Conservation (phyloP, 2,888 invertebrate genomes). For the Drosophila sordidapex region DNA sequence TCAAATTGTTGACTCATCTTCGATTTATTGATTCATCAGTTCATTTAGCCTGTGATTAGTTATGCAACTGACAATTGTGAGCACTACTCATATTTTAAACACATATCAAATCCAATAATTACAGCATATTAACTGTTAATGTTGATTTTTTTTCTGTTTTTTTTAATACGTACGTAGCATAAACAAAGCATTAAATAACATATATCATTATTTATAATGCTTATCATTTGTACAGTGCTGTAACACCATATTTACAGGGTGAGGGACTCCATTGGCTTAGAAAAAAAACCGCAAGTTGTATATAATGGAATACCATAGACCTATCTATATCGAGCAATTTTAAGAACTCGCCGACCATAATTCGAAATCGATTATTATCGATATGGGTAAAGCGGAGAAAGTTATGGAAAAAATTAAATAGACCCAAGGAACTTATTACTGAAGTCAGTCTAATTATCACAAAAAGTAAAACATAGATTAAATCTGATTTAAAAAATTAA, state of each 20-base stretch:
- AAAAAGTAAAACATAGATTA: neutral
- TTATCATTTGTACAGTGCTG: neutral
- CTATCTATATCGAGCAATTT: neutral
- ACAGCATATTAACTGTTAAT: neutral
- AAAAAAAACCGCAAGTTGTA: neutral
- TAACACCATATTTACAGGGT: neutral
- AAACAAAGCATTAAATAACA: neutral
- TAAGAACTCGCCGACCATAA: neutral
- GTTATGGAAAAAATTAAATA: neutral
- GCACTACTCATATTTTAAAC: neutral
- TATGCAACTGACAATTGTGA: slow-evolving; percentile 32
- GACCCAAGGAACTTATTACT: neutral
- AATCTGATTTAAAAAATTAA: too few relatives aligned
- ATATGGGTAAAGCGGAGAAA: neutral
- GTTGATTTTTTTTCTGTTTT: neutral
- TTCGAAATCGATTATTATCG: neutral
- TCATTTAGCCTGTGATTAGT: slow-evolving; percentile 29
- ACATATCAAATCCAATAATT: neutral
- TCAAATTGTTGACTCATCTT: slow-evolving; percentile 38
- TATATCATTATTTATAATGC: neutral
- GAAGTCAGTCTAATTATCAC: neutral
- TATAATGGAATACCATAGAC: neutral
- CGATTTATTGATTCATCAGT: slow-evolving; percentile 41
- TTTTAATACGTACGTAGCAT: neutral
- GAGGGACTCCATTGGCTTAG: neutral